A percentile compares a stretch with the other conserved stretches of the same genome.
These are phyloP conservation scores for Platichthys stellatus DNA, from an alignment of 2,113 vertebrate genomes.

Conservation along the genomic window DNA sequence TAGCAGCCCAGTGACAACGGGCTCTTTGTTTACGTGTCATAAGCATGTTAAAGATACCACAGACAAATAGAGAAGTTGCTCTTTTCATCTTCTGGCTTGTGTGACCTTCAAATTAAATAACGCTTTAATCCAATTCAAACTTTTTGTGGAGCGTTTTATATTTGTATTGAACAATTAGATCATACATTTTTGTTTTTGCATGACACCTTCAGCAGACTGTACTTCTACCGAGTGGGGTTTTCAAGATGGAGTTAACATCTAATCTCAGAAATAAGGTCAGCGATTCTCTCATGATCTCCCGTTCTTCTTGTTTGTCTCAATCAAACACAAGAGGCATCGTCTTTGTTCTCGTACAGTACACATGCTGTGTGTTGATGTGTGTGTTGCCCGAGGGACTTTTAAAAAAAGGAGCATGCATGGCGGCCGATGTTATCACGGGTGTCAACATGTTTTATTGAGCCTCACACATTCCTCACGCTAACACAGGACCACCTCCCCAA, in stretches of 20 bases:
- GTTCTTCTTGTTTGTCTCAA: neutral
- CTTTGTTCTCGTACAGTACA: neutral
- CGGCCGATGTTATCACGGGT: conserved; percentile 54
- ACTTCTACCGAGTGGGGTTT: neutral
- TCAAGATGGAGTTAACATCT: neutral
- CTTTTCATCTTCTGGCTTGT: neutral
- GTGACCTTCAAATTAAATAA: neutral
- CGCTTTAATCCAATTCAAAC: neutral
- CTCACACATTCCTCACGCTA: neutral
- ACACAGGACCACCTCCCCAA: too few species aligned
- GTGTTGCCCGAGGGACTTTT: conserved; percentile 13
- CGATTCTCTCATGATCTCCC: neutral
- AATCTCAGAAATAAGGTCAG: neutral
- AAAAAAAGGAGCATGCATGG: conserved; percentile 14
- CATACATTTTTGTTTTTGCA: too few species aligned
- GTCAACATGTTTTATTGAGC: conserved; percentile 62
- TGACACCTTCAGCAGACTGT: neutral
- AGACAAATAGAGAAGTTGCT: neutral
- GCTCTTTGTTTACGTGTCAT: conserved; percentile 14
- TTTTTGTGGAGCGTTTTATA: too few species aligned
- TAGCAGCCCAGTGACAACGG: conserved; percentile 24
- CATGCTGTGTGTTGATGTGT: neutral
- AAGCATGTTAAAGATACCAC: neutral
- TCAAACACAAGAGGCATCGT: neutral
- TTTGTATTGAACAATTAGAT: too few species aligned